Evolutionary conservation across 2,113 vertebrate species (phyloP).

Genomic region (Mesitornis unicolor): DNA sequence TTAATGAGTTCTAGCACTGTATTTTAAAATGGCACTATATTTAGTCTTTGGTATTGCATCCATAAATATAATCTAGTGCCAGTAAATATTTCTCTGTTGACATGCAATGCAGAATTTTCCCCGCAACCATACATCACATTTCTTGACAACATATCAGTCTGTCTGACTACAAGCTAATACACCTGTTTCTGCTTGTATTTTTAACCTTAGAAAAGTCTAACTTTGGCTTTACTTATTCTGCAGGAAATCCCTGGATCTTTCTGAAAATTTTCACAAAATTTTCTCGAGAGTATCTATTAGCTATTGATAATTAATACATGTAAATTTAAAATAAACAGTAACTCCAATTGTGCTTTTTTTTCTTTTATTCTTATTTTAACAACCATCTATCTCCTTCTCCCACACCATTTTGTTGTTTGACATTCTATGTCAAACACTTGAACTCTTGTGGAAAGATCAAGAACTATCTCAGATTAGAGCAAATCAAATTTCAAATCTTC

Average conservation of each 20-base stretch:
- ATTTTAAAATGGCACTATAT: background rate
- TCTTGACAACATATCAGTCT: background rate
- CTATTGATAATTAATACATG: background rate
- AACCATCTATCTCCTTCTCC: background rate
- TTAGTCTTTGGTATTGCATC: background rate
- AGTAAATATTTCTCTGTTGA: slow-evolving; percentile 43
- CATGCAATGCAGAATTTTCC: background rate
- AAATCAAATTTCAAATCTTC: background rate
- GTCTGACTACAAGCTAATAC: background rate
- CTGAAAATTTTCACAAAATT: background rate
- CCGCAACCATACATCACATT: background rate
- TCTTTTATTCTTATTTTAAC: background rate
- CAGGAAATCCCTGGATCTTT: background rate
- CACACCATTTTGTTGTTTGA: background rate
- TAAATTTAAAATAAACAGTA: background rate
- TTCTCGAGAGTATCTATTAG: background rate
- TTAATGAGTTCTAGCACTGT: slow-evolving; percentile 8
- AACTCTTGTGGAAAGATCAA: background rate
- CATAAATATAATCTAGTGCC: background rate
- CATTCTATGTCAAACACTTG: background rate
- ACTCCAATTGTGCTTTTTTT: background rate
- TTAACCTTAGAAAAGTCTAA: background rate
- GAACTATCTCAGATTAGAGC: background rate
- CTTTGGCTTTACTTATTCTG: background rate
- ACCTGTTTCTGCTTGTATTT: background rate